Percentiles rank a stretch among this genome's conserved stretches.
These are phyloP conservation scores for Hecatera dysodea DNA, from an alignment of 2,888 invertebrate species.

Conservation along the genomic window DNA sequence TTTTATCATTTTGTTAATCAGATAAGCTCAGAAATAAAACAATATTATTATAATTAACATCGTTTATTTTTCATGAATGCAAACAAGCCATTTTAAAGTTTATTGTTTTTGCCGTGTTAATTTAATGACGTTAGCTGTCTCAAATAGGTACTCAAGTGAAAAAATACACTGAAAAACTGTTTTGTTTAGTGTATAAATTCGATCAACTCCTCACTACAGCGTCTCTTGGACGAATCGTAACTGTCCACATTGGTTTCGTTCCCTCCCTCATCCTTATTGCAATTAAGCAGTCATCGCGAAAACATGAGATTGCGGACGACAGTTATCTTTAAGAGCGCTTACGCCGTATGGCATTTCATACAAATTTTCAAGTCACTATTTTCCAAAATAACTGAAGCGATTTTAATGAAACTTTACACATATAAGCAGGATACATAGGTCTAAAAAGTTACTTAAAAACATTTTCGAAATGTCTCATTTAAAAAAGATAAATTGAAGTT, in stretches of 20 bases:
- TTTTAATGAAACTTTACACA: no score
- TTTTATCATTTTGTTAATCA: slow-evolving; percentile 28
- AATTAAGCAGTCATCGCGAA: no score
- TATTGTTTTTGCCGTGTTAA: slow-evolving; percentile 4
- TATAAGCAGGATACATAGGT: no score
- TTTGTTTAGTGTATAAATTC: not conserved
- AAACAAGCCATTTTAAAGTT: slow-evolving; percentile 17
- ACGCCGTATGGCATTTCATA: no score
- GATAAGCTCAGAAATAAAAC: slow-evolving; percentile 25
- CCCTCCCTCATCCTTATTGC: no score
- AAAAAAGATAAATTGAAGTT: no score
- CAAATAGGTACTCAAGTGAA: not conserved
- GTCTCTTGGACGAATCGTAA: not conserved
- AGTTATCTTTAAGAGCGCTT: no score
- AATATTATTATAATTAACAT: slow-evolving; percentile 12
- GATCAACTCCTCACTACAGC: not conserved
- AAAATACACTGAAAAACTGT: not conserved
- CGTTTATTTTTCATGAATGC: slow-evolving; percentile 30
- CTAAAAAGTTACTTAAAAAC: no score
- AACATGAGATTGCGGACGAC: no score
- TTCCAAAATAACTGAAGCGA: no score
- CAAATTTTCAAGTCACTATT: no score
- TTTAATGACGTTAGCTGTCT: not conserved
- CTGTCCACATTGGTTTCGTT: not conserved
- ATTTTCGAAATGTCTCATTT: no score